These are phyloP conservation scores for Rhinogobio ventralis DNA, from an alignment of 2,797 vertebrate genomes.

Conservation along the genomic window DNA sequence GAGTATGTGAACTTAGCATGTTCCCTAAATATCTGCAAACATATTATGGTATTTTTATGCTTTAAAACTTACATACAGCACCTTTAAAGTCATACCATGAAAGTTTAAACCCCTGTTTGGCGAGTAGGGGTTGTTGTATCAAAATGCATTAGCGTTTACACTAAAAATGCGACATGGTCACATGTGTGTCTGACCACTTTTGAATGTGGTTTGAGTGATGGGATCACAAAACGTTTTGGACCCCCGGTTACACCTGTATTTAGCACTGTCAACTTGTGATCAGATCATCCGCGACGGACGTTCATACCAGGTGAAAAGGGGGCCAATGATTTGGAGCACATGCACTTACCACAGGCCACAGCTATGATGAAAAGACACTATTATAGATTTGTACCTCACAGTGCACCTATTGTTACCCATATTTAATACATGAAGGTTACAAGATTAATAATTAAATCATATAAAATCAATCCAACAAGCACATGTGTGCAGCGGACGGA, in stretches of 20 bases:
- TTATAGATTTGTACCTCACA: background rate
- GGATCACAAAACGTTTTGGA: constrained; percentile 2
- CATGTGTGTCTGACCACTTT: background rate
- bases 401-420: background rate
- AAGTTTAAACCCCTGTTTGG: background rate
- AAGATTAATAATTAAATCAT: background rate
- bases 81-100: background rate
- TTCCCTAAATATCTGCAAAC: too few species aligned
- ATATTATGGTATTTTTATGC: too few species aligned
- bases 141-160: constrained; percentile 13
- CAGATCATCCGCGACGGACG: background rate
- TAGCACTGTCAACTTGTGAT: constrained; percentile 17
- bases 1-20: too few species aligned
- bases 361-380: background rate
- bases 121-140: background rate
- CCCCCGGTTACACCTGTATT: constrained; percentile 14
- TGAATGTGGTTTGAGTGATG: constrained; percentile 12
- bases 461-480: background rate
- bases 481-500: background rate
- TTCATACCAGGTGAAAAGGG: background rate
- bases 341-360: background rate
- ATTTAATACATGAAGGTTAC: background rate
- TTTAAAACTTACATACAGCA: too few species aligned
- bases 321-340: background rate
- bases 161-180: background rate